These are phyloP conservation scores for Drosophila pruinosa DNA, from an alignment of 1,140 invertebrate genomes.

Conservation along the genomic window DNA sequence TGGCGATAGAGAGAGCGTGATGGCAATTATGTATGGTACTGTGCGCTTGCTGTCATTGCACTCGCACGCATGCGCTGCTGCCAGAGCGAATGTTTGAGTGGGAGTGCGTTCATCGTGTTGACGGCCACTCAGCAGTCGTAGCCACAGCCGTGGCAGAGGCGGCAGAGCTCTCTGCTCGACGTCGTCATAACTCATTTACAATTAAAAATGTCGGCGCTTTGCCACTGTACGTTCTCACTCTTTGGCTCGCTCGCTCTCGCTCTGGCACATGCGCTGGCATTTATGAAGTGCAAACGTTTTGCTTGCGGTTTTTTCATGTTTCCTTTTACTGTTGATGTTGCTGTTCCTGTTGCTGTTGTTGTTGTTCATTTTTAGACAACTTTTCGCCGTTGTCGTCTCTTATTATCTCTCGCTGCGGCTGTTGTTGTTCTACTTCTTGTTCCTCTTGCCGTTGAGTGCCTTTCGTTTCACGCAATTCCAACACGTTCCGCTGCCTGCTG, in stretches of 20 bases:
- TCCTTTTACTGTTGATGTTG: constrained; percentile 27
- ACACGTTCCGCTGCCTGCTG: constrained; percentile 41
- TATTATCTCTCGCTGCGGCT: constrained; percentile 59
- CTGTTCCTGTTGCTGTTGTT: constrained; percentile 18
- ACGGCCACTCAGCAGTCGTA: constrained; percentile 55
- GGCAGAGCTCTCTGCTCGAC: constrained; percentile 15
- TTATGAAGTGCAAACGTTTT: constrained; percentile 83
- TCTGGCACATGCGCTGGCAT: constrained; percentile 50
- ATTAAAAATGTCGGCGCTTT: constrained; percentile 82
- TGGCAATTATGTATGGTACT: constrained; percentile 14
- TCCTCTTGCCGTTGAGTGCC: constrained; percentile 33
- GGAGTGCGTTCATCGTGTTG: constrained; percentile 41
- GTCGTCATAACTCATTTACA: constrained; percentile 82
- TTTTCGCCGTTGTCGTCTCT: constrained; percentile 79
- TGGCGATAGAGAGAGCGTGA: constrained; percentile 47
- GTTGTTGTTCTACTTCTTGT: constrained; percentile 27
- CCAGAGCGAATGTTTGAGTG: constrained; percentile 26
- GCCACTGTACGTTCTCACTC: constrained; percentile 1
- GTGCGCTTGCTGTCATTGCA: constrained; percentile 37
- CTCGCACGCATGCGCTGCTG: constrained; percentile 53
- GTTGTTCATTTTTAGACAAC: constrained; percentile 60
- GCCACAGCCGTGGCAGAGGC: background rate
- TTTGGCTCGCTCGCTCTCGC: constrained; percentile 4
- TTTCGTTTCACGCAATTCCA: constrained; percentile 58
- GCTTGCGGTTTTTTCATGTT: constrained; percentile 78